phyloP scores from a whole-genome alignment of 2,888 invertebrate species.

The Creontiades dilutus region DNA sequence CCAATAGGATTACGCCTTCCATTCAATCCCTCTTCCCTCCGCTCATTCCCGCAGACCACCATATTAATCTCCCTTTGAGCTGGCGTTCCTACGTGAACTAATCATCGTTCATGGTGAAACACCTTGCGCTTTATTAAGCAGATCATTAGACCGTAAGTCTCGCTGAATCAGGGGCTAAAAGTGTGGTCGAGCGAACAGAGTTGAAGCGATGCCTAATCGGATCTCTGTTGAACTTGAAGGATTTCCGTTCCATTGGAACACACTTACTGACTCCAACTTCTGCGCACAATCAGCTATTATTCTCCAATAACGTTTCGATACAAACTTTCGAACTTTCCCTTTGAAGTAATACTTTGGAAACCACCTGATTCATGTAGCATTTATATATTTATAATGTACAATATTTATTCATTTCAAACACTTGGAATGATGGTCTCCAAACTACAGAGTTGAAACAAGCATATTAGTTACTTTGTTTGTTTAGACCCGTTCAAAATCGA shows the following conservation, averaged over 20 bases:
- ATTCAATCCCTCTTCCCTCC: conserved; percentile 55
- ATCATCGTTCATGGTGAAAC: conserved; percentile 61
- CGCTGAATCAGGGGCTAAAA: conserved; percentile 33
- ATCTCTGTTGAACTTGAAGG: conserved; percentile 29
- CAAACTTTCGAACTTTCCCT: too few relatives aligned
- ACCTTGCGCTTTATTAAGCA: conserved; percentile 66
- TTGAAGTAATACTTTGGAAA: too few relatives aligned
- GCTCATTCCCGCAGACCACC: conserved; percentile 24
- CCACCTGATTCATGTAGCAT: too few relatives aligned
- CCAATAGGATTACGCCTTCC: conserved; percentile 69
- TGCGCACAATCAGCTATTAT: conserved; percentile 22
- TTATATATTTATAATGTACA: too few relatives aligned
- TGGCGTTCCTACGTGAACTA: conserved; percentile 61
- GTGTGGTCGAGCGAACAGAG: conserved; percentile 30
- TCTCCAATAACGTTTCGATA: not conserved
- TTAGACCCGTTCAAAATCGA: too few relatives aligned
- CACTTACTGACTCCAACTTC: conserved; percentile 2
- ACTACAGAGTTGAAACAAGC: too few relatives aligned
- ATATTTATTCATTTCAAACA: too few relatives aligned
- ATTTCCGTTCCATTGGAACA: conserved; percentile 18
- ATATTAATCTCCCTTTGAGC: conserved; percentile 67
- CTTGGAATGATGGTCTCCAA: too few relatives aligned
- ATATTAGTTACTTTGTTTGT: too few relatives aligned
- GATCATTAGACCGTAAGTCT: conserved; percentile 61
- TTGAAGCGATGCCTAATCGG: conserved; percentile 22